A percentile compares a stretch with the other conserved stretches of the same genome.
phyloP scores from a whole-genome alignment of 2,797 vertebrate genomes.

The Melanotaenia nigrans region DNA sequence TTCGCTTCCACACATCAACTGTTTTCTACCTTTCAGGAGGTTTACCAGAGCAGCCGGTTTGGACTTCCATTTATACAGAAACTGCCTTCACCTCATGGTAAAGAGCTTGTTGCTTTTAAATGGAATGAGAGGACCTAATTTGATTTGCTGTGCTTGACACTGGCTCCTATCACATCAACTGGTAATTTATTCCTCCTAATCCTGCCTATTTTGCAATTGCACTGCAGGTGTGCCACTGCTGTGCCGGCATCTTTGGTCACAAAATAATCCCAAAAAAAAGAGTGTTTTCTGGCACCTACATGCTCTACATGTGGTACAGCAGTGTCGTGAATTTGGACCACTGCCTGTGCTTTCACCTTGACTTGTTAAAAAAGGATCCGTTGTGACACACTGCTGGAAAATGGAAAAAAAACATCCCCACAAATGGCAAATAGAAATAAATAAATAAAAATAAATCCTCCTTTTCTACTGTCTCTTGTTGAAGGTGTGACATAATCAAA shows the following conservation, averaged over 20 bases:
- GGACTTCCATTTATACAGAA: constrained; percentile 54
- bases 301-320: constrained; percentile 45
- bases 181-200: constrained; percentile 71
- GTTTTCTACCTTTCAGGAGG: constrained; percentile 12
- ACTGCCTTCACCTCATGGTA: constrained; percentile 51
- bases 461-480: constrained; percentile 12
- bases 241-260: constrained; percentile 48
- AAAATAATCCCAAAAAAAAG: constrained; percentile 55
- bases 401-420: constrained; percentile 53
- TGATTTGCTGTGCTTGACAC: constrained; percentile 74
- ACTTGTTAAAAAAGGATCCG: constrained; percentile 64
- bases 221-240: constrained; percentile 62
- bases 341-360: constrained; percentile 54
- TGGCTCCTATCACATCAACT: constrained; percentile 50
- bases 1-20: constrained; percentile 14
- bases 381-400: constrained; percentile 50
- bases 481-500: constrained; percentile 55
- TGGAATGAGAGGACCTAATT: constrained; percentile 63
- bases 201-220: constrained; percentile 44
- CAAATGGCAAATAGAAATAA: not conserved
- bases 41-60: constrained; percentile 35
- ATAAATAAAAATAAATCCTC: constrained; percentile 8
- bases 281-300: constrained; percentile 39
- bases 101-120: constrained; percentile 58
- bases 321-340: constrained; percentile 46